Conservation (phyloP, 2,113 vertebrate species). For the Indicator maculatus region DNA sequence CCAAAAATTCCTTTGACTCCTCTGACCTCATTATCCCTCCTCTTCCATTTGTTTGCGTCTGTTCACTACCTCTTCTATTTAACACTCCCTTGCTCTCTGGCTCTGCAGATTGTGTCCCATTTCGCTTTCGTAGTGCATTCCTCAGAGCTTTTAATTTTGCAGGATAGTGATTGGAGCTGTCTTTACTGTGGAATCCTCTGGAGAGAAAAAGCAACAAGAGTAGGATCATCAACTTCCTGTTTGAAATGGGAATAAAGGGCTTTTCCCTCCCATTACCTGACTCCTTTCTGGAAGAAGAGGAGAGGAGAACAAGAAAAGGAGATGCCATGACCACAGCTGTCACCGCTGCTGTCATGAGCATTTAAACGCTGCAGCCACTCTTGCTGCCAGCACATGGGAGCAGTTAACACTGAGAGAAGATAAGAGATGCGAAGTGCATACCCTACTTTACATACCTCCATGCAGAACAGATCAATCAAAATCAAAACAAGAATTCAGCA, state of each 20-base stretch:
- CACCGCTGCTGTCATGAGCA: not conserved
- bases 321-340: not conserved
- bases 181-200: not conserved
- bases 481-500: not conserved
- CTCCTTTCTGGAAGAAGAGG: not conserved
- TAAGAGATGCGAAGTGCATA: not conserved
- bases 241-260: not conserved
- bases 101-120: not conserved
- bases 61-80: not conserved
- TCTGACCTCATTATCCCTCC: not conserved
- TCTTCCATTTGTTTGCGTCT: not conserved
- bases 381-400: not conserved
- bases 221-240: not conserved
- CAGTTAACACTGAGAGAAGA: conserved; percentile 28
- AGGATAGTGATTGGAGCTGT: not conserved
- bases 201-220: not conserved
- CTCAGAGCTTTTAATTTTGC: not conserved
- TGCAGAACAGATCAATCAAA: not conserved
- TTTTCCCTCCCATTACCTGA: not conserved
- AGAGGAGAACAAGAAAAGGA: not conserved
- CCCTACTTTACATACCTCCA: not conserved
- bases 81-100: not conserved
- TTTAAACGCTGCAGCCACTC: not conserved
- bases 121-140: not conserved
- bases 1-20: not conserved